Base-by-base conservation (phyloP, 1,140 invertebrate species). In the Lamellibrachia luymesi region DNA sequence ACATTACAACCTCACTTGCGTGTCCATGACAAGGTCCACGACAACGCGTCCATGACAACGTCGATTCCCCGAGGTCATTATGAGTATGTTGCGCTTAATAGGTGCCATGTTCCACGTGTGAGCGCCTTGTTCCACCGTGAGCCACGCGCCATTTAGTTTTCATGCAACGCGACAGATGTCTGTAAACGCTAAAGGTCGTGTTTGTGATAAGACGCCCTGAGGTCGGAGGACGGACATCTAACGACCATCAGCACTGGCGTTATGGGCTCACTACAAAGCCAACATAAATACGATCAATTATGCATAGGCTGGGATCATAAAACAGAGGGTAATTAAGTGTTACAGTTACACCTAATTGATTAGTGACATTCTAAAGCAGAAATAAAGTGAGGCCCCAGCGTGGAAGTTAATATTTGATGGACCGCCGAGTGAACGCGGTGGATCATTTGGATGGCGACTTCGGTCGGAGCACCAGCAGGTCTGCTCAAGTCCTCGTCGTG, bases 301-400 rank as follows among this genome's bases (percentile, higher is more conserved):
- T 80, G 64, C 64, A 80, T 80, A 80, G 64, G 4, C 64, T 80
- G 64, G 64, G 64, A 22, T 22, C 64, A 80, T 80, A 80, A 80
- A 80, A 80, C 64, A 80, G 64, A 80, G 64, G 64, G 64, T 80
- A 80, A 80, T 80, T 80, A 80, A 80, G 64, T 80, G 64, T 80
- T 80, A 80, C 64, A 80, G 64, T 80, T 80, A 8, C 13, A 80
- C 17, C 64, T 80, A 80, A 80, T 4, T 80, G 64, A 80, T 17
- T 80, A 22, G 64, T 80, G 64, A 80, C 64, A 80, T 80, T 80
- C 25, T 80, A 80, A 80, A 22, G 64, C 64, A 22, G 64, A 80
- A 80, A 80, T 80, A 80, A 80, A 80, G 64, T 22, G 64, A 22
- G 64, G 25, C 64, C 64, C 52, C 64, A 38, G 38, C 38, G 38